Evolutionary conservation across 2,888 invertebrate species (phyloP).

Genomic region (Dusona sp.): DNA sequence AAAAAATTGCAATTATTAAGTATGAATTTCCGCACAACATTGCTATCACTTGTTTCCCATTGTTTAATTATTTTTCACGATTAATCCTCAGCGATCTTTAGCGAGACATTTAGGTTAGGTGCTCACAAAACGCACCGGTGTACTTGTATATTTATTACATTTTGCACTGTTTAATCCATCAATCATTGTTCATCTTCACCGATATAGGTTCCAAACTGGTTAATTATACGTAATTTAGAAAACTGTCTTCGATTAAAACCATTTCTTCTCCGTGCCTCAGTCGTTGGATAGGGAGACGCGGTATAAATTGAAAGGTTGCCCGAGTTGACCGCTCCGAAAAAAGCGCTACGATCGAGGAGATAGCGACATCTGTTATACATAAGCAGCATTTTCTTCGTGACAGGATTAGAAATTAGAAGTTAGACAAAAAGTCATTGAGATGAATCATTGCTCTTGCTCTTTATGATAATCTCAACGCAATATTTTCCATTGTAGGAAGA

Average conservation of each 20-base stretch:
- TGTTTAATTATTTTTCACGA: background rate
- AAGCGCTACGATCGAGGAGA: background rate
- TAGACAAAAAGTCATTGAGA: background rate
- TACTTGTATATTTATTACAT: background rate
- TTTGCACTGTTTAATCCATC: background rate
- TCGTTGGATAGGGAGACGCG: too few relatives aligned
- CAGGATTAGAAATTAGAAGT: background rate
- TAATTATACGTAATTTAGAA: too few relatives aligned
- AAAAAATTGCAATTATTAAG: background rate
- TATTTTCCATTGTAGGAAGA: background rate
- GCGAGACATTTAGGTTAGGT: background rate
- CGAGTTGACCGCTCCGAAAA: background rate
- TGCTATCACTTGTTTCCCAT: background rate
- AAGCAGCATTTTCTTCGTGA: background rate
- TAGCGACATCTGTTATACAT: background rate
- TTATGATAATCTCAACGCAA: background rate
- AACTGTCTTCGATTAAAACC: too few relatives aligned
- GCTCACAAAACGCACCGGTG: background rate
- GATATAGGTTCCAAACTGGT: too few relatives aligned
- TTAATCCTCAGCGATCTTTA: background rate
- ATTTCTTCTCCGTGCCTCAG: too few relatives aligned
- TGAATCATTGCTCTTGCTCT: slow-evolving; percentile 3
- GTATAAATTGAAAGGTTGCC: too few relatives aligned
- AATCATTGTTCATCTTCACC: background rate
- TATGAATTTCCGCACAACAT: background rate